Percentiles rank a stretch among this genome's conserved stretches.
These are phyloP conservation scores for Drosophila leonis DNA, from an alignment of 2,888 invertebrate genomes.

Conservation along the genomic window DNA sequence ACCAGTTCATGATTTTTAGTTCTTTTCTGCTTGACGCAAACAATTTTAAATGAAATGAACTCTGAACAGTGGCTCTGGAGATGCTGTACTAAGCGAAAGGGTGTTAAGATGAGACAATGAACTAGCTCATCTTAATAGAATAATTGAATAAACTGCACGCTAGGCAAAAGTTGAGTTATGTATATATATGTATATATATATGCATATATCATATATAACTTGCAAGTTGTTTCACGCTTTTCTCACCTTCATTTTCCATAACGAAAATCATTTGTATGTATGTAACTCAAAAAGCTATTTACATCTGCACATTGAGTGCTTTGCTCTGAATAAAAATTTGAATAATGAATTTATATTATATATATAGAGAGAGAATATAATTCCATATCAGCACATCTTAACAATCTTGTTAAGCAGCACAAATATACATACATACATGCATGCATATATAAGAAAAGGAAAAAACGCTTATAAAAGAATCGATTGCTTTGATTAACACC, in stretches of 20 bases:
- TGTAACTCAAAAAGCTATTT: slow-evolving; percentile 37
- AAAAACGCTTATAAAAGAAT: slow-evolving; percentile 36
- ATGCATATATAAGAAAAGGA: not conserved
- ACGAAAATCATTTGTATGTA: slow-evolving; percentile 16
- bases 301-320: slow-evolving; percentile 40
- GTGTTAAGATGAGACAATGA: not conserved
- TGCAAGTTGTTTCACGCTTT: slow-evolving; percentile 11
- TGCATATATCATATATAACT: not conserved
- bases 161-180: not conserved
- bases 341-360: not conserved
- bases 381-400: slow-evolving; percentile 4
- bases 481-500: slow-evolving; percentile 60
- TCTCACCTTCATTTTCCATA: slow-evolving; percentile 44
- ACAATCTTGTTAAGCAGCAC: slow-evolving; percentile 42
- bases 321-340: slow-evolving; percentile 14
- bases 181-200: not conserved
- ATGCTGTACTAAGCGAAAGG: slow-evolving; percentile 28
- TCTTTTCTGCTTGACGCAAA: slow-evolving; percentile 20
- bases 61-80: not conserved
- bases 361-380: not conserved
- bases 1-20: slow-evolving; percentile 61
- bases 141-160: not conserved
- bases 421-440: not conserved
- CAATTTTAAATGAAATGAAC: slow-evolving; percentile 12
- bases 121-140: not conserved